A percentile compares a stretch with the other conserved stretches of the same genome.
phyloP scores from a whole-genome alignment of 2,113 vertebrate species.

The Percina caprodes region DNA sequence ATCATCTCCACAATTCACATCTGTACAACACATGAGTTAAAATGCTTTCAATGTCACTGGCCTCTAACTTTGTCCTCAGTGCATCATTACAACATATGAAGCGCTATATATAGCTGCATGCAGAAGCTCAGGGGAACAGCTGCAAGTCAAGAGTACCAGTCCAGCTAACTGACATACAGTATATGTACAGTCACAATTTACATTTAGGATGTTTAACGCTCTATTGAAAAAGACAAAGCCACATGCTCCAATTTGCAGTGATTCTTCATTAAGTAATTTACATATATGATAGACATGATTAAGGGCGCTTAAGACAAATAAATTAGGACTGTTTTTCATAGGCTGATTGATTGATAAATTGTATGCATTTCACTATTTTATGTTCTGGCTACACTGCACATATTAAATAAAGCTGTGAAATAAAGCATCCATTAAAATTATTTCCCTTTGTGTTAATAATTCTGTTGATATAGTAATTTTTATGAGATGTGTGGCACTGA shows the following conservation, averaged over 20 bases:
- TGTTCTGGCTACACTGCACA: neutral
- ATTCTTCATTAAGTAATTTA: neutral
- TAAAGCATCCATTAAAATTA: conserved; percentile 37
- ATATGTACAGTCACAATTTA: conserved; percentile 39
- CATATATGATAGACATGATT: neutral
- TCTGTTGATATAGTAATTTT: conserved; percentile 49
- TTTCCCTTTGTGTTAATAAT: conserved; percentile 29
- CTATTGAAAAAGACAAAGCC: conserved; percentile 21
- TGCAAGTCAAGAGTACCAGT: conserved; percentile 66
- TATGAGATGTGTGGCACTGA: conserved; percentile 35
- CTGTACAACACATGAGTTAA: conserved; percentile 57
- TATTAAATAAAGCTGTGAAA: conserved; percentile 42
- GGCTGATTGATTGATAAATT: neutral
- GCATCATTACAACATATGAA: conserved; percentile 72
- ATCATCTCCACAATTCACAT: conserved; percentile 54
- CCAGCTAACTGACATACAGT: conserved; percentile 29
- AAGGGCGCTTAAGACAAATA: neutral
- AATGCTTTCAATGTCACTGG: conserved; percentile 67
- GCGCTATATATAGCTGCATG: conserved; percentile 75
- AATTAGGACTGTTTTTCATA: neutral
- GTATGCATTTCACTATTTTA: conserved; percentile 4
- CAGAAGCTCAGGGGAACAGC: conserved; percentile 67
- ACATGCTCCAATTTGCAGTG: conserved; percentile 15
- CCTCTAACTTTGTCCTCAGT: conserved; percentile 63
- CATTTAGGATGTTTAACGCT: neutral